Conservation (phyloP, 1,140 invertebrate genomes). For the Lucilia cuprina region DNA sequence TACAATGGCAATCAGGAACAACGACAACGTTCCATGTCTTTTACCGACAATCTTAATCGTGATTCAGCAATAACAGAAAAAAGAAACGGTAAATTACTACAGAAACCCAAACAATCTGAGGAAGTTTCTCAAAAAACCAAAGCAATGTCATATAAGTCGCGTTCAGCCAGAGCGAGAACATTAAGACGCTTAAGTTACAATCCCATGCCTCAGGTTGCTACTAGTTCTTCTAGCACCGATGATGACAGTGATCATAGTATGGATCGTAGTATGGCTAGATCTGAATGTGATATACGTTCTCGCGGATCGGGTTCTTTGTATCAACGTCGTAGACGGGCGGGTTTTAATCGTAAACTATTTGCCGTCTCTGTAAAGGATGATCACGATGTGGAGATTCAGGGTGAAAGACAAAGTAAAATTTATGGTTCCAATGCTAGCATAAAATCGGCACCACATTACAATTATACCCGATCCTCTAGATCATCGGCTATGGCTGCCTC, state of each 20-base stretch:
- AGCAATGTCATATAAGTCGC: constrained; percentile 54
- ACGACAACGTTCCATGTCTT: constrained; percentile 60
- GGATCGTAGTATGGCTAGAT: constrained; percentile 60
- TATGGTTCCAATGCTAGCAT: constrained; percentile 64
- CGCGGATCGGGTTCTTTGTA: constrained; percentile 44
- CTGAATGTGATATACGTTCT: constrained; percentile 62
- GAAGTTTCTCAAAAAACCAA: not conserved
- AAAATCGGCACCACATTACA: constrained; percentile 63
- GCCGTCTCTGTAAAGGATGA: constrained; percentile 54
- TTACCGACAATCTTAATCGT: constrained; percentile 61
- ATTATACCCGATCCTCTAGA: constrained; percentile 39
- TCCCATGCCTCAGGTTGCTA: constrained; percentile 63
- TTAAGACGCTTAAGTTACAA: constrained; percentile 66
- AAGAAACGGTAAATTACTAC: constrained; percentile 41
- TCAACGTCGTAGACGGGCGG: constrained; percentile 48
- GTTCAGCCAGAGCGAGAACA: constrained; percentile 64
- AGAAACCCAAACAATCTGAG: constrained; percentile 33
- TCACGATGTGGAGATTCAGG: constrained; percentile 43
- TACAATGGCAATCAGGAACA: constrained; percentile 30
- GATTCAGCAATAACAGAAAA: constrained; percentile 37
- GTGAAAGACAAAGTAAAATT: constrained; percentile 50
- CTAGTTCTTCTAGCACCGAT: constrained; percentile 60
- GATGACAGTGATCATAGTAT: constrained; percentile 46
- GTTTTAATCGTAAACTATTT: constrained; percentile 50
- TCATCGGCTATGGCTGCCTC: not conserved